phyloP scores from a whole-genome alignment of 1,140 invertebrate genomes.

The Coenobita brevimanus region DNA sequence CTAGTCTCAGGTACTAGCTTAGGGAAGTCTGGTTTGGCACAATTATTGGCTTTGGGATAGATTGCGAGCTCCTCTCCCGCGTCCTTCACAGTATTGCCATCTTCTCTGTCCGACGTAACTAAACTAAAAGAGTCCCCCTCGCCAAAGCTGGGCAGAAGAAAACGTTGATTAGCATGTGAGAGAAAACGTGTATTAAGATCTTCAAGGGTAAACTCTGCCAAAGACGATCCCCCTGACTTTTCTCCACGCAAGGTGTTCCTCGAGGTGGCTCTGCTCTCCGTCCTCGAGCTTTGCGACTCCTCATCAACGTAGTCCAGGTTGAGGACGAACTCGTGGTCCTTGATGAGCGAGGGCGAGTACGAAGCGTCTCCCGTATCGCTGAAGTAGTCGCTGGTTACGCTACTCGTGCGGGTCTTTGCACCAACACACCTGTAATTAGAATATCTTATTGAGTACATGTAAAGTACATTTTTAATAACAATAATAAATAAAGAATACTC shows the following conservation, averaged over 20 bases:
- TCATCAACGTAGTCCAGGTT: slow-evolving; percentile 48
- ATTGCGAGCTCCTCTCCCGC: slow-evolving; percentile 21
- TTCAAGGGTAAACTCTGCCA: slow-evolving; percentile 29
- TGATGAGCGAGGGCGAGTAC: slow-evolving; percentile 33
- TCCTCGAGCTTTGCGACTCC: slow-evolving; percentile 47
- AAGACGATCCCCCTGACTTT: slow-evolving; percentile 5
- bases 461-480: too few relatives aligned
- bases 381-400: slow-evolving; percentile 52
- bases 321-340: slow-evolving; percentile 50
- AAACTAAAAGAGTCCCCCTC: slow-evolving; percentile 21
- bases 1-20: slow-evolving; percentile 66
- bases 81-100: slow-evolving; percentile 31
- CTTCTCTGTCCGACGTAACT: slow-evolving; percentile 38
- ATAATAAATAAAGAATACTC: too few relatives aligned
- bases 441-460: background rate
- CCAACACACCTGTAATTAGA: slow-evolving; percentile 33
- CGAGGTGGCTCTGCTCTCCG: slow-evolving; percentile 36
- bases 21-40: slow-evolving; percentile 62
- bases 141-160: slow-evolving; percentile 18
- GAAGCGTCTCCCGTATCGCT: slow-evolving; percentile 42
- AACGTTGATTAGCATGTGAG: slow-evolving; percentile 11
- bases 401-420: slow-evolving; percentile 24
- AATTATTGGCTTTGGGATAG: slow-evolving; percentile 38
- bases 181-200: slow-evolving; percentile 10
- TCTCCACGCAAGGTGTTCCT: slow-evolving; percentile 28